Evolutionary conservation across 2,888 invertebrate genomes (phyloP).

Genomic region (Deladenus siricidicola): DNA sequence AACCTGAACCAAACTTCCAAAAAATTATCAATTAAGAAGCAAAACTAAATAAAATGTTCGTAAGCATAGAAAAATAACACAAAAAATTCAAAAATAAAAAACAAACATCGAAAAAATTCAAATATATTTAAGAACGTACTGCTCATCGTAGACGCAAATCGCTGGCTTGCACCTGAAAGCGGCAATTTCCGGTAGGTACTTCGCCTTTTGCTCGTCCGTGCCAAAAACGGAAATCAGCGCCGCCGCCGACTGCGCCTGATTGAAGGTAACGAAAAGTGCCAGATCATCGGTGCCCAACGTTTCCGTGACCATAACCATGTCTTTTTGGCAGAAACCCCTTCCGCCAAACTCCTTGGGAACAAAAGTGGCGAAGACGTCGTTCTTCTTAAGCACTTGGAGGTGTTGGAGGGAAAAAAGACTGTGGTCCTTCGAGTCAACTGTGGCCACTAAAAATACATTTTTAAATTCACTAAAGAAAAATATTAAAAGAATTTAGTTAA

Average conservation of each 20-base stretch:
- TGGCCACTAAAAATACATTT: conserved; percentile 1
- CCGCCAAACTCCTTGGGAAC: conserved; percentile 46
- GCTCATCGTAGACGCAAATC: conserved; percentile 29
- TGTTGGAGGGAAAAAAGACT: conserved; percentile 28
- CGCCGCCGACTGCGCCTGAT: conserved; percentile 25
- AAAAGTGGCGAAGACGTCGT: conserved; percentile 30
- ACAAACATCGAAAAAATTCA: neutral
- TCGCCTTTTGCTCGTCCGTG: conserved; percentile 28
- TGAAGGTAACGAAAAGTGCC: conserved; percentile 19
- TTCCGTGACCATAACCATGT: conserved; percentile 40
- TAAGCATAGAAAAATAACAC: neutral
- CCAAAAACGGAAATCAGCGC: conserved; percentile 33
- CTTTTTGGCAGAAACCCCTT: conserved; percentile 44
- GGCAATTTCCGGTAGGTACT: conserved; percentile 30
- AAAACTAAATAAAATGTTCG: neutral
- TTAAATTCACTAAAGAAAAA: neutral
- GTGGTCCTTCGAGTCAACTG: neutral
- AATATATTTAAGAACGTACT: conserved; percentile 10
- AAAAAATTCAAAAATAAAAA: neutral
- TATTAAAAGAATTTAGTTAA: neutral
- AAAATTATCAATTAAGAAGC: neutral
- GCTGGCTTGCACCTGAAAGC: conserved; percentile 28
- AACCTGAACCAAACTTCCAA: no score
- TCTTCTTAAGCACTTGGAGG: conserved; percentile 29
- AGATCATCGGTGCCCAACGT: conserved; percentile 21